Conservation (phyloP, 2,888 invertebrate genomes). For the Parnassius mnemosyne region DNA sequence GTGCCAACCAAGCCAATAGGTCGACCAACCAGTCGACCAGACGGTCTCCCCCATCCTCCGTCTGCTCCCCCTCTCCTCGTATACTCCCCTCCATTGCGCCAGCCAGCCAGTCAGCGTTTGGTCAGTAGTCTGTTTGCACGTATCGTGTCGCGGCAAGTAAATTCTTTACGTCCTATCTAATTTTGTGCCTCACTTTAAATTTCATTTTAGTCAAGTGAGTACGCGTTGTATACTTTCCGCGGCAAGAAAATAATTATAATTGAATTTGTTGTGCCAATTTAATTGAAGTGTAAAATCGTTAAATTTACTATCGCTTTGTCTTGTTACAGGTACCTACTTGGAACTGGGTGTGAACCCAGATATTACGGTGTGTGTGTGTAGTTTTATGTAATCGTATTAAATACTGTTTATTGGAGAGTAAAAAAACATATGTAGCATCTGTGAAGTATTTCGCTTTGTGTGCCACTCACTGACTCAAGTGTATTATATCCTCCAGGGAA, state of each 20-base stretch:
- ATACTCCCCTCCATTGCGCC: conserved; percentile 49
- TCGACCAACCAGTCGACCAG: conserved; percentile 78
- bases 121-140: conserved; percentile 47
- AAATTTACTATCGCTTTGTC: conserved; percentile 72
- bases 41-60: conserved; percentile 74
- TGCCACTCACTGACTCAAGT: conserved; percentile 45
- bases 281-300: conserved; percentile 35
- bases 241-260: conserved; percentile 10
- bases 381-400: conserved; percentile 75
- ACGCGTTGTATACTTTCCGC: conserved; percentile 36
- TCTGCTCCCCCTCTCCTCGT: conserved; percentile 55
- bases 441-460: conserved; percentile 20
- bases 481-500: conserved; percentile 43
- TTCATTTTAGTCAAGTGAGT: conserved; percentile 57
- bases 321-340: conserved; percentile 78
- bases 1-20: conserved; percentile 71
- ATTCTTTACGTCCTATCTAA: conserved; percentile 73
- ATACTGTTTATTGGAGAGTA: conserved; percentile 29
- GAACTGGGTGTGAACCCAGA: conserved; percentile 78
- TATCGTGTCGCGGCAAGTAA: conserved; percentile 36
- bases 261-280: conserved; percentile 17
- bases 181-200: conserved; percentile 63
- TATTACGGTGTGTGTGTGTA: conserved; percentile 61
- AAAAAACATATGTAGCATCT: conserved; percentile 18
- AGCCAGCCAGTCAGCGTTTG: conserved; percentile 70